A percentile compares a stretch with the other conserved stretches of the same genome.
These are phyloP conservation scores for Lithobates pipiens DNA, from an alignment of 2,797 vertebrate genomes.

Conservation along the genomic window DNA sequence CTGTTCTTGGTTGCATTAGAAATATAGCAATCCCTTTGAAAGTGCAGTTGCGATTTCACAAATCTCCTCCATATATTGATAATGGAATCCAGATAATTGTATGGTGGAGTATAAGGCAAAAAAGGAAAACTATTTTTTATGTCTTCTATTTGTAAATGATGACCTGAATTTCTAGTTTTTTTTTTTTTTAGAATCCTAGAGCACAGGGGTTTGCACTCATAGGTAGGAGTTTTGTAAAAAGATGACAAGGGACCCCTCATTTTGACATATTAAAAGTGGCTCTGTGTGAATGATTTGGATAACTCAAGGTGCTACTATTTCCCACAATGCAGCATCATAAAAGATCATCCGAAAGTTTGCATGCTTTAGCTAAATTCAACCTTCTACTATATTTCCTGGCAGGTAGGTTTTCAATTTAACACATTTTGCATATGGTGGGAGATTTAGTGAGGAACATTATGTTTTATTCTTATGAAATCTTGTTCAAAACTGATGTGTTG, in stretches of 20 bases:
- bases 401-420: background rate
- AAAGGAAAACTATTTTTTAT: conserved; percentile 22
- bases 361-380: conserved; percentile 20
- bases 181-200: background rate
- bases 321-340: conserved; percentile 30
- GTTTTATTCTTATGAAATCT: conserved; percentile 64
- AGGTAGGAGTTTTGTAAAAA: background rate
- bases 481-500: conserved; percentile 70
- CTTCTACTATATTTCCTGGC: background rate
- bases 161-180: background rate
- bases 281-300: conserved; percentile 24
- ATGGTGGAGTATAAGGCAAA: conserved; percentile 55
- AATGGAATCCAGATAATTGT: conserved; percentile 41
- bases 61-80: conserved; percentile 35
- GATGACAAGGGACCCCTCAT: background rate
- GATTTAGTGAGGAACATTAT: background rate
- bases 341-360: conserved; percentile 9
- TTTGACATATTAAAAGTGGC: background rate
- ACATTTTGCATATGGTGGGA: background rate
- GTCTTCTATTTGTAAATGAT: background rate
- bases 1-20: conserved; percentile 54
- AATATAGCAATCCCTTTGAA: conserved; percentile 60
- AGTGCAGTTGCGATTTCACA: conserved; percentile 56
- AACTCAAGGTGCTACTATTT: conserved; percentile 41
- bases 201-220: background rate